Percentiles rank a stretch among this genome's conserved stretches.
Evolutionary conservation across 2,113 vertebrate genomes (phyloP).

Genomic region (Marmota monax): DNA sequence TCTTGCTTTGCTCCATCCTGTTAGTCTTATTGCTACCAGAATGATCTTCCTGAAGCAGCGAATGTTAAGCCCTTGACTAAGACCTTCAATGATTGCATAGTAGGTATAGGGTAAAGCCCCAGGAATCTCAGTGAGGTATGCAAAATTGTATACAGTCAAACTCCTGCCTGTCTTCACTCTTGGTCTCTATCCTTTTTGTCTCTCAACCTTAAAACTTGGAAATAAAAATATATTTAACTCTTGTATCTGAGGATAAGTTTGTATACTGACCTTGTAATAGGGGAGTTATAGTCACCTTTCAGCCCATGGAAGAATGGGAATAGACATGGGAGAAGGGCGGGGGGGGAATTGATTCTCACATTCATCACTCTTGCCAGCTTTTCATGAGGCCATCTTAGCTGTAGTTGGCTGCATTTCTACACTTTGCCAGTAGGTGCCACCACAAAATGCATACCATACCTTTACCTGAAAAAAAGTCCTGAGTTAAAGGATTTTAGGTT

Average conservation of each 20-base stretch:
- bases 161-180: neutral
- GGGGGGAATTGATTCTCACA: neutral
- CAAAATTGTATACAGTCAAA: neutral
- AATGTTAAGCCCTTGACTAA: neutral
- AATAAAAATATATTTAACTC: conserved; percentile 33
- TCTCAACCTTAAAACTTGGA: neutral
- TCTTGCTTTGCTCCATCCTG: neutral
- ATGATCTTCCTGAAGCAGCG: neutral
- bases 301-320: neutral
- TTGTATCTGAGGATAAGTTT: neutral
- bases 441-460: conserved; percentile 49
- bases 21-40: neutral
- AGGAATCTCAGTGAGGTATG: neutral
- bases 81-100: neutral
- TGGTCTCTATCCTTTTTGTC: neutral
- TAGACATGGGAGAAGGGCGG: neutral
- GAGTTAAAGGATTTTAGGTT: neutral
- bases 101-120: neutral
- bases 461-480: conserved; percentile 42
- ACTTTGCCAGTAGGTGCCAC: conserved; percentile 76
- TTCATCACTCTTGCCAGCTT: neutral
- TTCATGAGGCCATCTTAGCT: neutral
- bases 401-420: conserved; percentile 50
- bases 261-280: neutral
- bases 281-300: neutral